phyloP scores from a whole-genome alignment of 1,140 invertebrate genomes.

The Agrypnia vestita region DNA sequence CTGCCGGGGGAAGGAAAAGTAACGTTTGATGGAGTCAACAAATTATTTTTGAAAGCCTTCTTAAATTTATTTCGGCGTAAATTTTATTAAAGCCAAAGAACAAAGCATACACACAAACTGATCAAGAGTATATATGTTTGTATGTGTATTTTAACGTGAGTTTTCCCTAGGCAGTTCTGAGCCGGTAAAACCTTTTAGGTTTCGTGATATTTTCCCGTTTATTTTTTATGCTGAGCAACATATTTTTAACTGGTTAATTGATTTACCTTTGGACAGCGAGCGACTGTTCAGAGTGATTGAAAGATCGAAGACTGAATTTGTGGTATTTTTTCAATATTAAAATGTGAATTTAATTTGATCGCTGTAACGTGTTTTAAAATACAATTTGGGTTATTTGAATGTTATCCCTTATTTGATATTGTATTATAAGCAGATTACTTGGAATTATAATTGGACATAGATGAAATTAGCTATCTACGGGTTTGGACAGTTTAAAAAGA shows the following conservation, averaged over 20 bases:
- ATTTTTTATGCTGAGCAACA: neutral
- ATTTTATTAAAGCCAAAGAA: neutral
- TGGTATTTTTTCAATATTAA: neutral
- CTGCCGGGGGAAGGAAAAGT: too few relatives aligned
- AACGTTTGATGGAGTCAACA: too few relatives aligned
- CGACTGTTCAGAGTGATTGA: neutral
- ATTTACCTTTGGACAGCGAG: constrained; percentile 21
- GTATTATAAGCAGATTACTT: too few relatives aligned
- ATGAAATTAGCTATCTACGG: too few relatives aligned
- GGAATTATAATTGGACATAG: too few relatives aligned
- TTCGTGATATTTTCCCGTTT: constrained; percentile 17
- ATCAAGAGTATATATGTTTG: neutral
- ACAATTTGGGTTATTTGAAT: too few relatives aligned
- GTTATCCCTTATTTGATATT: too few relatives aligned
- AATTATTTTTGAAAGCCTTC: neutral
- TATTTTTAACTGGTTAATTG: constrained; percentile 28
- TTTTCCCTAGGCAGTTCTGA: constrained; percentile 10
- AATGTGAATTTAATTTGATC: too few relatives aligned
- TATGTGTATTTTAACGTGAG: constrained; percentile 9
- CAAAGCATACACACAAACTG: constrained; percentile 3
- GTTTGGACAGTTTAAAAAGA: too few relatives aligned
- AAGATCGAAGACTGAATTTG: neutral
- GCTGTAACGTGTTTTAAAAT: too few relatives aligned
- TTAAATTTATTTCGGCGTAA: neutral
- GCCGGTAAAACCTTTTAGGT: constrained; percentile 29